phyloP scores from a whole-genome alignment of 2,113 vertebrate genomes.

The Melanerpes aurifrons region DNA sequence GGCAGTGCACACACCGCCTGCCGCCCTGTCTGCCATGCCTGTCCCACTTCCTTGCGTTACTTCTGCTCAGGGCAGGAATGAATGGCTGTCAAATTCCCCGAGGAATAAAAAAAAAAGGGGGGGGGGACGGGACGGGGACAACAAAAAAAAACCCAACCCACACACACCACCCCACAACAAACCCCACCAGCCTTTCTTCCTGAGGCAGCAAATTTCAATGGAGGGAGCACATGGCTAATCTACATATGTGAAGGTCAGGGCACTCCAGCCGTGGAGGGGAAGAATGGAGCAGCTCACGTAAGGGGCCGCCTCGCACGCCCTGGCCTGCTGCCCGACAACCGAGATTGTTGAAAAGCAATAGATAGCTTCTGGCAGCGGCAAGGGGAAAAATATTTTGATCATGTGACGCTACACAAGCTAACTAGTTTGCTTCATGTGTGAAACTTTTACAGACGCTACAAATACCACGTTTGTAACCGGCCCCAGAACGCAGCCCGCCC shows the following conservation, averaged over 20 bases:
- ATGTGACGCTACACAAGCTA: slow-evolving; percentile 70
- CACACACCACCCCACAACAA: not conserved
- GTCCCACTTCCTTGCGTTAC: slow-evolving; percentile 75
- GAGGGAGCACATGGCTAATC: slow-evolving; percentile 91
- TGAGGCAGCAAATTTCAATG: slow-evolving; percentile 76
- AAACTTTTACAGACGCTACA: slow-evolving; percentile 38
- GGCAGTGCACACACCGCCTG: not conserved
- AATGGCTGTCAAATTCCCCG: slow-evolving; percentile 76
- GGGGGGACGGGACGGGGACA: not conserved
- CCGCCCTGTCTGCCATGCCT: slow-evolving; percentile 23
- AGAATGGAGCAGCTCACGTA: slow-evolving; percentile 78
- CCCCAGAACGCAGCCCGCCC: not conserved
- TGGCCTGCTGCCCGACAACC: slow-evolving; percentile 82
- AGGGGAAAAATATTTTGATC: slow-evolving; percentile 80
- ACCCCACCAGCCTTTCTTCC: slow-evolving; percentile 58
- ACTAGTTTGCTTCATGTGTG: slow-evolving; percentile 53
- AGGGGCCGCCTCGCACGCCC: slow-evolving; percentile 73
- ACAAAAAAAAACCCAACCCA: not conserved
- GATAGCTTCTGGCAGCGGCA: slow-evolving; percentile 80
- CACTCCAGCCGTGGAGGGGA: slow-evolving; percentile 78
- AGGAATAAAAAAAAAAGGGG: slow-evolving; percentile 43
- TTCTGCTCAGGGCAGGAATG: slow-evolving; percentile 78
- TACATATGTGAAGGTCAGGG: slow-evolving; percentile 91
- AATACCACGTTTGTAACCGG: slow-evolving; percentile 8
- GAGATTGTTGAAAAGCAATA: slow-evolving; percentile 73